Evolutionary conservation across 2,113 vertebrate genomes (phyloP).

Genomic region (Picathartes gymnocephalus): DNA sequence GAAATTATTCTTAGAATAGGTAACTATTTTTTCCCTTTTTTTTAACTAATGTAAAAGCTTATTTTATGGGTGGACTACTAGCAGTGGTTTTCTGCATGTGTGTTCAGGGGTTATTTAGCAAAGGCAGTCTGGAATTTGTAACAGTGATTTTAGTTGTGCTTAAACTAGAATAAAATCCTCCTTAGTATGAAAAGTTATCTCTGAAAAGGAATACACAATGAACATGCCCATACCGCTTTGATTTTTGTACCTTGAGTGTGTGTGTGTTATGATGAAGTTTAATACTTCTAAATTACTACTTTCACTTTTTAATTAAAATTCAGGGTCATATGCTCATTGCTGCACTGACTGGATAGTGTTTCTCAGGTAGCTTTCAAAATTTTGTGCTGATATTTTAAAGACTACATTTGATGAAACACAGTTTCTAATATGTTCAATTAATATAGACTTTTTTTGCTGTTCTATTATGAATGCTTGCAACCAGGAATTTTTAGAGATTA

Average conservation of each 20-base stretch:
- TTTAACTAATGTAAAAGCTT: background rate
- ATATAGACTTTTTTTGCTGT: background rate
- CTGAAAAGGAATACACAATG: background rate
- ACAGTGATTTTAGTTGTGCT: background rate
- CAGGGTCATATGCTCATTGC: background rate
- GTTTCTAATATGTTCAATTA: background rate
- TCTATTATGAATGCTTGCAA: background rate
- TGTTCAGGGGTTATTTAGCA: accelerated
- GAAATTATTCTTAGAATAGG: background rate
- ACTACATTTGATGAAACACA: background rate
- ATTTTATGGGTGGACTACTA: background rate
- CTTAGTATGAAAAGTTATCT: background rate
- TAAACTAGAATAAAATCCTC: background rate
- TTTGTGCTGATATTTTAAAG: background rate
- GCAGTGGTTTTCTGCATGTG: background rate
- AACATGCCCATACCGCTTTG: background rate
- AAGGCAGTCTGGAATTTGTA: background rate
- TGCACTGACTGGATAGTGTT: background rate
- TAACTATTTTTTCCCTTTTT: background rate
- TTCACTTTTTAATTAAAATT: background rate
- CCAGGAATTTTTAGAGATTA: background rate
- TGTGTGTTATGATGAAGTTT: background rate
- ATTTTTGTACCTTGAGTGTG: background rate
- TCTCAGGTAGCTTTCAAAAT: background rate
- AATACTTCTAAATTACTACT: background rate